Percentiles rank a stretch among this genome's conserved stretches.
Evolutionary conservation across 2,888 invertebrate genomes (phyloP).

Genomic region (Podotricha telesiphe): DNA sequence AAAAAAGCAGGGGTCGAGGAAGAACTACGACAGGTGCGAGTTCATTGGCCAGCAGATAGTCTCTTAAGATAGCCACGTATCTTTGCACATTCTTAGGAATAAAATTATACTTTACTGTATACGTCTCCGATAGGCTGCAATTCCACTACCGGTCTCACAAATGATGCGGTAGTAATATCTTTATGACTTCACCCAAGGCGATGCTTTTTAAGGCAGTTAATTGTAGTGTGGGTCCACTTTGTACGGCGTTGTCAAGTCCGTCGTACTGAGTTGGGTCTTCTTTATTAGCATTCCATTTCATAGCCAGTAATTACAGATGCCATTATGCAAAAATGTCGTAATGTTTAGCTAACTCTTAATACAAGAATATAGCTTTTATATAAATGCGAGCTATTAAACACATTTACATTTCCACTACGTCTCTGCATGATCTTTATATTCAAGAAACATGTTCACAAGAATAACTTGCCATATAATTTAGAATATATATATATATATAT

Average conservation of each 20-base stretch:
- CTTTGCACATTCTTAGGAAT: slow-evolving; percentile 58
- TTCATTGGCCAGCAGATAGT: slow-evolving; percentile 68
- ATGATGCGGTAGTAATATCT: slow-evolving; percentile 50
- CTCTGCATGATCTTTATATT: slow-evolving; percentile 26
- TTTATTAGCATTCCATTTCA: slow-evolving; percentile 42
- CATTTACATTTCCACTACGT: slow-evolving; percentile 39
- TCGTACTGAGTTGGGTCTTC: slow-evolving; percentile 22
- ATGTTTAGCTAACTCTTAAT: slow-evolving; percentile 43
- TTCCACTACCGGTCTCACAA: slow-evolving; percentile 60
- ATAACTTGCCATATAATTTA: neutral
- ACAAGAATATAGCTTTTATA: slow-evolving; percentile 40
- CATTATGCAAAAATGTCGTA: slow-evolving; percentile 44
- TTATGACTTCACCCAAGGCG: slow-evolving; percentile 31
- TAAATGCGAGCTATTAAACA: slow-evolving; percentile 35
- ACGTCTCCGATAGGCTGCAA: slow-evolving; percentile 52
- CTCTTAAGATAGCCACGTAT: slow-evolving; percentile 48
- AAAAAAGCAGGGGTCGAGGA: slow-evolving; percentile 74
- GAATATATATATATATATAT: neutral
- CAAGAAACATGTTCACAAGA: neutral
- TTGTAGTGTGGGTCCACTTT: slow-evolving; percentile 20
- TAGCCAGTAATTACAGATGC: slow-evolving; percentile 36
- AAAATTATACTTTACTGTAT: slow-evolving; percentile 57
- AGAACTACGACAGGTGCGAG: slow-evolving; percentile 72
- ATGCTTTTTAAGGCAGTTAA: slow-evolving; percentile 32
- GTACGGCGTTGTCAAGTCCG: slow-evolving; percentile 36